Conservation (phyloP, 2,113 vertebrate genomes). For the Indicator indicator region DNA sequence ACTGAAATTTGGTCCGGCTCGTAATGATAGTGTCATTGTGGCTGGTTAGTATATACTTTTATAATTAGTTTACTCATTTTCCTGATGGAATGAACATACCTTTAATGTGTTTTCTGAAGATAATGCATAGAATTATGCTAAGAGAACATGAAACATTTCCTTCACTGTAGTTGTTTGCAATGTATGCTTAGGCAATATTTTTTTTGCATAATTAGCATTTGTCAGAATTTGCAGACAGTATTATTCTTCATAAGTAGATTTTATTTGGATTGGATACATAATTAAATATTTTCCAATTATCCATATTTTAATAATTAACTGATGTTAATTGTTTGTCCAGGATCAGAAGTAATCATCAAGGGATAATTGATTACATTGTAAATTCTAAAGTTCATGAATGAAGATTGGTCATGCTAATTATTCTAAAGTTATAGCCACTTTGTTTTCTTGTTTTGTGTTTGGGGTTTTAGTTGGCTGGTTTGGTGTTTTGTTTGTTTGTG, state of each 20-base stretch:
- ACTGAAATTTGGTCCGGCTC: constrained; percentile 98
- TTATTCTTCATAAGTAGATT: constrained; percentile 33
- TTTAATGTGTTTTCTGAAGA: constrained; percentile 68
- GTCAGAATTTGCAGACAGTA: constrained; percentile 42
- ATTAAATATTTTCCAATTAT: constrained; percentile 19
- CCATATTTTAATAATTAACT: neutral
- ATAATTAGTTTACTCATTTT: constrained; percentile 68
- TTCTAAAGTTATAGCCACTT: neutral
- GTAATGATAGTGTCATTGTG: constrained; percentile 96
- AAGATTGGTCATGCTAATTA: neutral
- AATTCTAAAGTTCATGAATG: neutral
- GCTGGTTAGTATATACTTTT: constrained; percentile 87
- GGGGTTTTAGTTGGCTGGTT: neutral
- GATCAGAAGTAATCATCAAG: neutral
- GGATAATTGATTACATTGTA: neutral
- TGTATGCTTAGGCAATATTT: constrained; percentile 58
- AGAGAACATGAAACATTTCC: constrained; percentile 29
- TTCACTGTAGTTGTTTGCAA: constrained; percentile 32
- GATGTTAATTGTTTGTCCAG: neutral
- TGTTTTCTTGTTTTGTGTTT: neutral
- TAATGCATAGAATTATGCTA: neutral
- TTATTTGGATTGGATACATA: neutral
- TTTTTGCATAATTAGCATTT: constrained; percentile 1
- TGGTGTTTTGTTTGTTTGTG: no score
- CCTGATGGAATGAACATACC: constrained; percentile 58